Evolutionary conservation across 2,888 invertebrate genomes (phyloP), one percentile per base, ranked within the genome.

Genomic region (Drosophila affinis): DNA sequence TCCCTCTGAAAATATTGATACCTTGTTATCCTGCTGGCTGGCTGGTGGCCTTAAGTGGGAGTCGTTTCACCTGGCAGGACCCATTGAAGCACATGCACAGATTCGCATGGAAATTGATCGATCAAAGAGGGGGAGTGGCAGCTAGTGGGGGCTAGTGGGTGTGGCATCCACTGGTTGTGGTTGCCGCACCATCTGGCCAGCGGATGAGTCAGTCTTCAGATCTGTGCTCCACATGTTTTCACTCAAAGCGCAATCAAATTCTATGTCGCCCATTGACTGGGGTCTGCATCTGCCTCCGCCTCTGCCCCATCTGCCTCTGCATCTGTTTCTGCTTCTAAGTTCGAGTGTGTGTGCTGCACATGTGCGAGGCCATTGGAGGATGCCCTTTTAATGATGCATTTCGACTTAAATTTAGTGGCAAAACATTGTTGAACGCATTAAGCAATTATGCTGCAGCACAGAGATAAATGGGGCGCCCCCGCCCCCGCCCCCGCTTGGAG

Each of bases 361-460:
- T 39, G 39, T 39, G 39, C 39, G 32, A 9, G 34, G 12, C 10
- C 9, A 14, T 60, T 39, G 51, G 57, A 62, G 56, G 75, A 52
- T 63, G 53, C 62, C 67, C 39, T 39, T 75, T 73, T 71, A 74
- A 83, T 75, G 78, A 83, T 72, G 81, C 87, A 69, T 75, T 79
- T 78, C 78, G 64, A 67, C 77, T 87, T 78, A 69, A 83, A 83
- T 80, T 86, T 77, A 73, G 75, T 77, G 78, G 77, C 70, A 81
- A 78, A 74, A 74, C 78, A 80, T 82, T 79, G 74, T 83, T 69
- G 76, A 68, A 63, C 70, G 76, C 84, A 83, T 84, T 84, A 81
- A 81, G 79, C 62, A 81, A 76, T 75, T 78, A 76, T 83, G 76
- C 52, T 69, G 70, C 34, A 12, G 4, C 34, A 1, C 12, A 4